These are phyloP conservation scores for Lindbergichthys nudifrons DNA, from an alignment of 2,797 vertebrate species.

Conservation along the genomic window DNA sequence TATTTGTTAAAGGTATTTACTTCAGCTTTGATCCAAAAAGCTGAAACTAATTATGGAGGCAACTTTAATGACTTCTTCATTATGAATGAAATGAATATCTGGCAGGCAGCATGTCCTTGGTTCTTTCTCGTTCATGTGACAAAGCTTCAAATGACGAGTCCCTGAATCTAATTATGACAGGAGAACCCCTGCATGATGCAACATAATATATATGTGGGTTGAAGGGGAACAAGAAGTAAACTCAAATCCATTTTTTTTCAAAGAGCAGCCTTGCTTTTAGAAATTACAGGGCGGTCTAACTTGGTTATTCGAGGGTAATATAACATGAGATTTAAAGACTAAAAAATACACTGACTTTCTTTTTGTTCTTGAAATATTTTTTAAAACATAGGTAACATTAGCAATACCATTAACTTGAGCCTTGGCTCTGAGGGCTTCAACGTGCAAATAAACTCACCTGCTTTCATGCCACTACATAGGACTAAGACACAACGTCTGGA, in stretches of 20 bases:
- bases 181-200: not conserved
- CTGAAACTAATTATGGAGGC: not conserved
- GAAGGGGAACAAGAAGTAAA: not conserved
- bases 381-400: not conserved
- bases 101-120: not conserved
- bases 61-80: not conserved
- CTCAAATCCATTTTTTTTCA: not conserved
- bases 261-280: not conserved
- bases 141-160: not conserved
- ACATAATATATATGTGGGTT: not conserved
- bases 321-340: not conserved
- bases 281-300: not conserved
- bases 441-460: not conserved
- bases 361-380: too few relatives aligned
- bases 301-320: not conserved
- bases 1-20: not conserved
- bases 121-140: not conserved
- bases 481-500: not conserved
- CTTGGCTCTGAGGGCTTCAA: slow-evolving; percentile 1
- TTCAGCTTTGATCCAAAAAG: not conserved
- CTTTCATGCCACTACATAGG: not conserved
- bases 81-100: not conserved
- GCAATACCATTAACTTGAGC: not conserved
- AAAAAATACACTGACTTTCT: not conserved
- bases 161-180: not conserved